Evolutionary conservation across 2,888 invertebrate genomes (phyloP).

Genomic region (Trichopria drosophilae): DNA sequence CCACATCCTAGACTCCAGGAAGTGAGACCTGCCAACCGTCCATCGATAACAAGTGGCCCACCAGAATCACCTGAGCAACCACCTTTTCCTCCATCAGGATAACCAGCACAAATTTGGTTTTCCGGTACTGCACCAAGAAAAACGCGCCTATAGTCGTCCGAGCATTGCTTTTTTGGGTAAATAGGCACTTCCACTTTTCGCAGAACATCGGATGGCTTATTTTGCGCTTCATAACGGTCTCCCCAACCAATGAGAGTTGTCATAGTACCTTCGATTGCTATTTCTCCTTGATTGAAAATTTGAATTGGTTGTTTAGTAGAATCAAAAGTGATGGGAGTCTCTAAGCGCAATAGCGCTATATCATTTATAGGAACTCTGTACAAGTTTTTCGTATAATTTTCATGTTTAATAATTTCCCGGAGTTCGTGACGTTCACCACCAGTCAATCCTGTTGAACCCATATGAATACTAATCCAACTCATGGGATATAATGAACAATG

Average conservation of each 20-base stretch:
- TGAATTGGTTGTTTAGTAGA: conserved; percentile 58
- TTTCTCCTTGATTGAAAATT: conserved; percentile 54
- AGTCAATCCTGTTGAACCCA: conserved; percentile 56
- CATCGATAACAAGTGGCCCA: conserved; percentile 58
- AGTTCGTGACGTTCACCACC: conserved; percentile 62
- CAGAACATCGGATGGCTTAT: conserved; percentile 41
- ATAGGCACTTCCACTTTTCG: conserved; percentile 64
- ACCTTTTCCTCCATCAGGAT: conserved; percentile 60
- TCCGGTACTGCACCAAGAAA: too few relatives aligned
- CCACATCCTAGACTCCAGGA: conserved; percentile 63
- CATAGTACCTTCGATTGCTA: conserved; percentile 29
- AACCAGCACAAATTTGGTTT: conserved; percentile 64
- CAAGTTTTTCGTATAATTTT: conserved; percentile 57
- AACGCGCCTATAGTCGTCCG: conserved; percentile 62
- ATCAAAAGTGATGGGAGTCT: conserved; percentile 58
- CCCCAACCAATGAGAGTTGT: conserved; percentile 43
- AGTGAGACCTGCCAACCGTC: conserved; percentile 59
- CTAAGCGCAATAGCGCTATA: conserved; percentile 62
- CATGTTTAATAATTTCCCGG: conserved; percentile 60
- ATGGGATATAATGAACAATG: conserved; percentile 59
- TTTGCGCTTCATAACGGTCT: conserved; percentile 35
- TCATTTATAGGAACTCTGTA: too few relatives aligned
- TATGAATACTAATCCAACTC: conserved; percentile 52
- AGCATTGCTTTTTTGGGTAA: conserved; percentile 60
- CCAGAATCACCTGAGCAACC: conserved; percentile 61